Evolutionary conservation across 2,888 invertebrate species (phyloP).

Genomic region (Coremacera marginata): DNA sequence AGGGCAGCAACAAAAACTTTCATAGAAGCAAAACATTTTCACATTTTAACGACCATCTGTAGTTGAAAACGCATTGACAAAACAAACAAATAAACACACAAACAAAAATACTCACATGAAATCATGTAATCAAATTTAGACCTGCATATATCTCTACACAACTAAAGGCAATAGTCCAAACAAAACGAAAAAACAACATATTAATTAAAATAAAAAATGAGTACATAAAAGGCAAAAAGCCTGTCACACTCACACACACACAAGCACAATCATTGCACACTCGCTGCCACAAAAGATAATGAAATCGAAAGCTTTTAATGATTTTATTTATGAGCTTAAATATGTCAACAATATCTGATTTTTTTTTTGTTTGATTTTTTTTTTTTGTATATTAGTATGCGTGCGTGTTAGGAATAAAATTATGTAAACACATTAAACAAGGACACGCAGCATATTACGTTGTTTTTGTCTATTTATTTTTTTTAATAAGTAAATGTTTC

Average conservation of each 20-base stretch:
- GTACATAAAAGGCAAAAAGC: not conserved
- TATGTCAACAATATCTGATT: not conserved
- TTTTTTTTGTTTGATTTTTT: not conserved
- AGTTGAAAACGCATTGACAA: not conserved
- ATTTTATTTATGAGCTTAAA: constrained; percentile 4
- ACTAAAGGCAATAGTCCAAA: not conserved
- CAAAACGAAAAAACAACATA: not conserved
- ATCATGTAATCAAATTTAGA: not conserved
- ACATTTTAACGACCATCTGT: too few species aligned
- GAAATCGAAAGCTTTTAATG: constrained; percentile 2
- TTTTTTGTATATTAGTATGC: not conserved
- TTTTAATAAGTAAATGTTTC: too few species aligned
- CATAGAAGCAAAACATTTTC: not conserved
- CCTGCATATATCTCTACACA: too few species aligned
- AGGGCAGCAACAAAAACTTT: not conserved
- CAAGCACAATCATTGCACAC: not conserved
- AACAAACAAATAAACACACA: not conserved
- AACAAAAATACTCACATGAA: not conserved
- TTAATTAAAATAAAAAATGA: not conserved
- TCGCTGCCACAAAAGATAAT: not conserved
- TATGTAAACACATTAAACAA: too few species aligned
- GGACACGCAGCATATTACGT: too few species aligned
- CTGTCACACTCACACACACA: too few species aligned
- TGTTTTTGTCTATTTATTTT: too few species aligned
- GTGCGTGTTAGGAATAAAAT: not conserved